Percentiles rank a stretch among this genome's conserved stretches.
Evolutionary conservation across 64 coral and sea anemone genomes (phyloP).

Genomic region (Dendrophyllia cribrosa): DNA sequence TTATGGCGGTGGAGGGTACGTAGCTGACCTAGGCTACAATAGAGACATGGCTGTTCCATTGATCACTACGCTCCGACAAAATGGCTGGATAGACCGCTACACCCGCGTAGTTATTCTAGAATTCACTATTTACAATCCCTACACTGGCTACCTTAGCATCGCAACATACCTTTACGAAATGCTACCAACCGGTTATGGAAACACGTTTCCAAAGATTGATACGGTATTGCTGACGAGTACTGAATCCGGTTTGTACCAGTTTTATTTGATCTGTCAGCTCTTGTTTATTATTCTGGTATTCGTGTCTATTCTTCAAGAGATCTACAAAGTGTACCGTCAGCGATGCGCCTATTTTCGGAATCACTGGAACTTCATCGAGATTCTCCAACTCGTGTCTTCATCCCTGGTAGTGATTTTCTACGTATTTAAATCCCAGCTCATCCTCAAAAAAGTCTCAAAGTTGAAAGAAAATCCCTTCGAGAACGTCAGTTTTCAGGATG

Average conservation of each 20-base stretch:
- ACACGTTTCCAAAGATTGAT: constrained; percentile 41
- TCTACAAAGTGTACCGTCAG: constrained; percentile 35
- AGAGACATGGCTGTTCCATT: background rate
- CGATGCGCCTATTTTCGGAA: constrained; percentile 54
- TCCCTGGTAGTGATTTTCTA: constrained; percentile 55
- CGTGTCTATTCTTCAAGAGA: constrained; percentile 37
- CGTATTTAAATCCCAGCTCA: constrained; percentile 49
- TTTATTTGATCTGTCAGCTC: constrained; percentile 62
- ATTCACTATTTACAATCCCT: constrained; percentile 57
- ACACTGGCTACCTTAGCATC: constrained; percentile 32
- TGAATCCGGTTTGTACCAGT: constrained; percentile 48
- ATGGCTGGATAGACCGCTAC: constrained; percentile 51
- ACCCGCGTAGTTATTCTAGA: constrained; percentile 68
- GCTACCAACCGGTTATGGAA: constrained; percentile 15
- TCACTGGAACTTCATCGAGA: constrained; percentile 81
- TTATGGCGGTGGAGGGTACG: constrained; percentile 66
- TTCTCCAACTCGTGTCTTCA: constrained; percentile 48
- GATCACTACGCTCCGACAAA: constrained; percentile 3
- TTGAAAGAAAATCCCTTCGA: constrained; percentile 73
- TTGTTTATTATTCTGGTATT: constrained; percentile 63
- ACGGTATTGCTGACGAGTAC: constrained; percentile 55
- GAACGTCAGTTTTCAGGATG: constrained; percentile 67
- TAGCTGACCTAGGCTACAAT: constrained; percentile 68
- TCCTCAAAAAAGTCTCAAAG: constrained; percentile 32
- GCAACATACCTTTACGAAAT: constrained; percentile 48